A percentile compares a stretch with the other conserved stretches of the same genome.
These are phyloP conservation scores for Nasua narica DNA, from an alignment of 2,797 vertebrate genomes.

Conservation along the genomic window DNA sequence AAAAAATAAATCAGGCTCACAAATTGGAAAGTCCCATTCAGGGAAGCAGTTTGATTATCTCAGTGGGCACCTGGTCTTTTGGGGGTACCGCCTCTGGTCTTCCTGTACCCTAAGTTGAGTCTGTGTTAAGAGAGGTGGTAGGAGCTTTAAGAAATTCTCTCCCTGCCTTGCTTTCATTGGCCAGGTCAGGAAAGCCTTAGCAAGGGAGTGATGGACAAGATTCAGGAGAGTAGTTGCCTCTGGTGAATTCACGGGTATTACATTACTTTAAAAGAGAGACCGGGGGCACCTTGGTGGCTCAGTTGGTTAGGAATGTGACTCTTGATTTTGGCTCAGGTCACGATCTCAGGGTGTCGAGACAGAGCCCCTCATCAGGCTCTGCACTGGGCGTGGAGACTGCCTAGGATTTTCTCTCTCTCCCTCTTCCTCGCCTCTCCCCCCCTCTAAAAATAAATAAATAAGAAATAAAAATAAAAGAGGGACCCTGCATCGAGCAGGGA, in stretches of 20 bases:
- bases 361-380: neutral
- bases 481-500: neutral
- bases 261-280: neutral
- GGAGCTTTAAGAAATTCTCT: neutral
- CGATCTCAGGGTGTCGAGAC: neutral
- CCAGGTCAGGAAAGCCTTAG: neutral
- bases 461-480: neutral
- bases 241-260: neutral
- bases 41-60: neutral
- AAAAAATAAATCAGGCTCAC: constrained; percentile 64
- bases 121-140: neutral
- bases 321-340: neutral
- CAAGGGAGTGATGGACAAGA: neutral
- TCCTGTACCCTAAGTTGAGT: neutral
- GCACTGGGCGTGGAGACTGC: neutral
- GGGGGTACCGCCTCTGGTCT: neutral
- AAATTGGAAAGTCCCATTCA: neutral
- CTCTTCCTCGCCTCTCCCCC: neutral
- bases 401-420: neutral
- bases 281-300: neutral
- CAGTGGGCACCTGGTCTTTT: neutral
- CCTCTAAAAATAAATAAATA: no score
- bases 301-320: neutral
- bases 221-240: neutral
- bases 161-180: neutral